These are phyloP conservation scores for Macroteleia sp. DNA, from an alignment of 2,888 invertebrate species.

Conservation along the genomic window DNA sequence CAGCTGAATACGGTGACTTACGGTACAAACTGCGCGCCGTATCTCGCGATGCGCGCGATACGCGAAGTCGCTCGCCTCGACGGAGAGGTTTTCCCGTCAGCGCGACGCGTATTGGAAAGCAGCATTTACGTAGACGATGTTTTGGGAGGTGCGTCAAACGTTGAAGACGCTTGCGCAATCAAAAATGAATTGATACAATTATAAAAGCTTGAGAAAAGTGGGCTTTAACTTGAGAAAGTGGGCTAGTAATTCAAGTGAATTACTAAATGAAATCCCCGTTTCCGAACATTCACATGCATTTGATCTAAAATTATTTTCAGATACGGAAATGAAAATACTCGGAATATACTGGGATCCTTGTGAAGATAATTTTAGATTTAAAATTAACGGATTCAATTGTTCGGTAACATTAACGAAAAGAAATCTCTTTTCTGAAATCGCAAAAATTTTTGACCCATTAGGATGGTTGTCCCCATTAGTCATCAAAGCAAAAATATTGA, in stretches of 20 bases:
- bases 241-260: background rate
- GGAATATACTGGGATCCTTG: background rate
- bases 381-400: background rate
- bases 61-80: background rate
- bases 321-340: background rate
- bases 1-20: background rate
- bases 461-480: background rate
- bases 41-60: background rate
- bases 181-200: background rate
- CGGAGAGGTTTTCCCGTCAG: background rate
- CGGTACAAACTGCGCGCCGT: background rate
- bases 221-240: conserved; percentile 3
- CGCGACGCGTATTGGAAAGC: background rate
- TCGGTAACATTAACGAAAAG: background rate
- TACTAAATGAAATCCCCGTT: background rate
- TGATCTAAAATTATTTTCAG: background rate
- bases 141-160: background rate
- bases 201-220: background rate
- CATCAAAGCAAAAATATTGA: background rate
- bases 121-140: background rate
- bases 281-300: background rate
- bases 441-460: background rate
- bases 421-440: background rate
- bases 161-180: background rate
- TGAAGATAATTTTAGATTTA: background rate